Conservation (phyloP, 2,888 invertebrate species). For the Zygaena filipendulae region DNA sequence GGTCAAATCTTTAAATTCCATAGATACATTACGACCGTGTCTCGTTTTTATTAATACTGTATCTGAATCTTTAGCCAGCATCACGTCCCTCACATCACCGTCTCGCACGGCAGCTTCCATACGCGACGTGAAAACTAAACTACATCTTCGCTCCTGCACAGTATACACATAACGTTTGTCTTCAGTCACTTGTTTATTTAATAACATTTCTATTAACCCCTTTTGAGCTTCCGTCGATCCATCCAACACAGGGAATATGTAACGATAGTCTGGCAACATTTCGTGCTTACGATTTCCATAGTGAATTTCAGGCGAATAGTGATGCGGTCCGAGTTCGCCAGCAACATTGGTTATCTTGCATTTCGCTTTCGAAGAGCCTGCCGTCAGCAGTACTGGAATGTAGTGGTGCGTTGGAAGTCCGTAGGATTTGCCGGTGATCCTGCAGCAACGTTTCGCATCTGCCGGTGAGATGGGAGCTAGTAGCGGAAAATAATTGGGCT, state of each 20-base stretch:
- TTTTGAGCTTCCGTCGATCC: constrained; percentile 75
- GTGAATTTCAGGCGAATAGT: constrained; percentile 67
- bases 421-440: constrained; percentile 82
- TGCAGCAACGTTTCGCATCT: constrained; percentile 83
- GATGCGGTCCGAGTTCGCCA: constrained; percentile 70
- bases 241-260: constrained; percentile 78
- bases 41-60: constrained; percentile 78
- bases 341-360: constrained; percentile 75
- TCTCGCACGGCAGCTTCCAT: constrained; percentile 81
- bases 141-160: constrained; percentile 78
- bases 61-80: constrained; percentile 81
- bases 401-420: constrained; percentile 80
- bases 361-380: constrained; percentile 57
- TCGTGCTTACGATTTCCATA: constrained; percentile 77
- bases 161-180: constrained; percentile 78
- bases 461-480: constrained; percentile 84
- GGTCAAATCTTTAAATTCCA: constrained; percentile 72
- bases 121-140: constrained; percentile 77
- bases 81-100: constrained; percentile 80
- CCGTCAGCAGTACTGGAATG: constrained; percentile 77
- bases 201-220: constrained; percentile 69
- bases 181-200: constrained; percentile 66
- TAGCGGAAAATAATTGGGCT: constrained; percentile 85
- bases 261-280: constrained; percentile 75
- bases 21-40: constrained; percentile 79